Evolutionary conservation across 2,113 vertebrate genomes (phyloP), one percentile per base, ranked within the genome.

Genomic region (Epinephelus lanceolatus): DNA sequence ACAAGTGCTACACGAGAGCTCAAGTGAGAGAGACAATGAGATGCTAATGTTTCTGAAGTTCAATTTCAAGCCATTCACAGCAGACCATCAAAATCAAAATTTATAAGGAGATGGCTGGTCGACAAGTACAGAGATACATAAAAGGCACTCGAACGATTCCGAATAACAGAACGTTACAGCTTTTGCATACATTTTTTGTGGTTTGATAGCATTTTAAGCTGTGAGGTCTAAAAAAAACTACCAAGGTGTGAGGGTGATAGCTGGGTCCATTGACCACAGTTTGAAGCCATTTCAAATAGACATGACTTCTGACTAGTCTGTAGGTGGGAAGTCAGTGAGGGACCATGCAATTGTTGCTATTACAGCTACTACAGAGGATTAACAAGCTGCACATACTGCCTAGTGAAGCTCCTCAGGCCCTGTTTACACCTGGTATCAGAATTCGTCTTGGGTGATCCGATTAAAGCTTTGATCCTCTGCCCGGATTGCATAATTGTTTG

Each of bases 41-140:
- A 78, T 27, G 73, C 76, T 88, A 86, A 92, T 83, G 82, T 81
- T 87, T 80, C 69, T 74, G 49, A 87, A 86, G 83, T 77, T 89
- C 70, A 77, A 62, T 65, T 81, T 53, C 21, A 75, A 79, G 63
- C 80, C 6, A 17, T 72, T 88, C 60, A 67, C 47, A 52, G 40
- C 6, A 11, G 49, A 67, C 14, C 45, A 57, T 78, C 17, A 21
- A 75, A 17, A 49, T 78, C 23, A 71, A 71, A 88, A 77, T 68
- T 40, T 57, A 60, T 27, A 76, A 78, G 71, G 67, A 68, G 67
- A 73, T 25, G 30, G 59, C 15, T n/a, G 12, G 37, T 68, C 19
- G 30, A 59, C 33, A 40, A 57, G 71, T 6, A n/a, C 0, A 61
- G 53, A 51, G 27, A 69, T 11, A 33, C 21, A 45, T 33, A 71